Evolutionary conservation across 2,797 vertebrate genomes (phyloP), one percentile per base, ranked within the genome.

Genomic region (Galagoides demidoff): DNA sequence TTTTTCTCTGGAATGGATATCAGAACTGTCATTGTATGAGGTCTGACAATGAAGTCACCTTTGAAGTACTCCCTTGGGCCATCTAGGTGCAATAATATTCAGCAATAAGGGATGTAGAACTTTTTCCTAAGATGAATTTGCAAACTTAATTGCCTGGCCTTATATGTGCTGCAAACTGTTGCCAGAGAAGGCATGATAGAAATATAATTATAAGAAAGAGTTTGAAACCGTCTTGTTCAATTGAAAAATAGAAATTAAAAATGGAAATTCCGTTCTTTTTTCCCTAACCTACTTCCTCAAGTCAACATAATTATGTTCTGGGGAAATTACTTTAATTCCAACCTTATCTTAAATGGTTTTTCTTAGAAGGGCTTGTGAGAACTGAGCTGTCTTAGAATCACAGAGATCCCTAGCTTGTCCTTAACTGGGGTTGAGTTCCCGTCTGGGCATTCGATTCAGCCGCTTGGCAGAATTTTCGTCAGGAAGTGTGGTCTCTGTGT

Each of bases 321-420:
- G 74, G 71, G 9, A 90, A 91, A 94, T n/a, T 88, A 34, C 52
- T 93, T 90, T 43, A 82, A 97, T 96, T 88, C 27, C 66, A 57
- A 29, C 23, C 23, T 7, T 39, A 45, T 63, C 39, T 59, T 49
- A 31, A 79, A 86, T 71, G 16, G 34, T 27, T 89, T 92, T 37
- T 89, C 87, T 87, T 59, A 43, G 17, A 66, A 90, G 78, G n/a
- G 11, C 2, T 87, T 49, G 8, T 57, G 61, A 95, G 92, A 59
- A 88, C 9, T 20, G 27, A 3, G 16, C 31, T 84, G 27, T 31
- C 63, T 84, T 64, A 20, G 57, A 78, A 88, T 85, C 70, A 83
- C 73, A 83, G 52, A 78, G 59, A 59, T 29, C 49, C 52, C 27
- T 68, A 2, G 3, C 87, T 94, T 92, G 73, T 57, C 94, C 70